These are phyloP conservation scores for Tetragonula carbonaria DNA, from an alignment of 2,888 invertebrate genomes.

Conservation along the genomic window DNA sequence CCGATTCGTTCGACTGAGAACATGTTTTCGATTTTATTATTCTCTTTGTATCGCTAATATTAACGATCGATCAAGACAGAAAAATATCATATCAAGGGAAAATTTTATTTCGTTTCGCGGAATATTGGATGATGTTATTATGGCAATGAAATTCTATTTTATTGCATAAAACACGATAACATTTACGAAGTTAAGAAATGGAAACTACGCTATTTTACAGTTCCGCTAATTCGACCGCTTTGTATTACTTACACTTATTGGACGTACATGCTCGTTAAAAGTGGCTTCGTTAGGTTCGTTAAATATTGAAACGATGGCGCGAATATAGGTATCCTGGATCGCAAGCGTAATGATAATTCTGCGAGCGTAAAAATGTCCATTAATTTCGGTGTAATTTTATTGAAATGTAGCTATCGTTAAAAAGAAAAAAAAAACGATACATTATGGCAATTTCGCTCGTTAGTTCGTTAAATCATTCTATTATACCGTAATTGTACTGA, in stretches of 20 bases:
- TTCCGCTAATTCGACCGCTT: not conserved
- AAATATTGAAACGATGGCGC: not conserved
- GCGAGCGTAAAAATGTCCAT: not conserved
- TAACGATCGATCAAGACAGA: not conserved
- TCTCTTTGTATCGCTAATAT: not conserved
- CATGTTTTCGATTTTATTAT: not conserved
- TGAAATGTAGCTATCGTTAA: not conserved
- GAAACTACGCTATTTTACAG: not conserved
- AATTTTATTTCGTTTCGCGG: not conserved
- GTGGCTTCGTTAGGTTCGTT: not conserved
- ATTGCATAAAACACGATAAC: not conserved
- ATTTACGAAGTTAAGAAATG: not conserved
- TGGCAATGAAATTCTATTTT: not conserved
- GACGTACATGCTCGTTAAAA: not conserved
- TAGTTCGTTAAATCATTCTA: slow-evolving; percentile 37
- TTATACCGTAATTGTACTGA: slow-evolving; percentile 43
- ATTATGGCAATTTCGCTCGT: slow-evolving; percentile 18
- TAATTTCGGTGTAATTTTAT: not conserved
- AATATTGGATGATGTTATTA: not conserved
- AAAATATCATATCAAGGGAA: not conserved
- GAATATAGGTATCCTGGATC: not conserved
- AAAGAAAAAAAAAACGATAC: slow-evolving; percentile 19
- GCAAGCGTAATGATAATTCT: not conserved
- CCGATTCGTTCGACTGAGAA: not conserved
- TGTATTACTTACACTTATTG: not conserved